Evolutionary conservation across 2,113 vertebrate species (phyloP), one percentile per base, ranked within the genome.

Genomic region (Emydura subglobosa): DNA sequence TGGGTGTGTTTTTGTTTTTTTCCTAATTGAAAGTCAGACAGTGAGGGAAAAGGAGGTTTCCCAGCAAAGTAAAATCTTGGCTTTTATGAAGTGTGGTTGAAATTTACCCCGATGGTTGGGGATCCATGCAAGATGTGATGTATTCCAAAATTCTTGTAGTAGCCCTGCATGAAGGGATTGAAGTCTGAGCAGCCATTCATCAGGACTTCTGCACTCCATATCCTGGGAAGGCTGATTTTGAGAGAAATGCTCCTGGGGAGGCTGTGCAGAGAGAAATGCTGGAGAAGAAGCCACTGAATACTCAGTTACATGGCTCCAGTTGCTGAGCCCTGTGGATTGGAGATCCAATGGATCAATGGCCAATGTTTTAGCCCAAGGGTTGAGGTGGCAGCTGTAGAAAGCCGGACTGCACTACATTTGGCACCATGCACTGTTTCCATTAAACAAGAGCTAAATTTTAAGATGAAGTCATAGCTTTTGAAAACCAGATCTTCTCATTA

Each of bases 341-440:
- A 59, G 1, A 6, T 47, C 21, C 24, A 4, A 39, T 4, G 44
- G 59, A 16, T 65, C 61, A 24, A 11, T n/a, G 87, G 0, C n/a
- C 24, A 86, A 49, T 86, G 21, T 27, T 7, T 1, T 27, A 91
- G 16, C 50, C 27, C 5, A 14, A 53, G 16, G 2, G 0, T 39
- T 72, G 65, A 72, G 61, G 31, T 14, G 2, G 5, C 24, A 47
- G 27, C 3, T 19, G 29, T 2, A 1, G 22, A 59, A 31, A 8
- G 53, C 27, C 39, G 54, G 39, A 42, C 0, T 0, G n/a, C 89
- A 59, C 27, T 44, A 44, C 11, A 25, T 65, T 90, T 89, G 82
- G 54, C 25, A 24, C 74, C 39, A 2, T 6, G 50, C 54, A 9
- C 25, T 83, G 91, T 87, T 87, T 72, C n/a, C 47, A 25, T 0